Base-by-base conservation (phyloP, 92 coral and sea anemone genomes). In the Porites evermanni region DNA sequence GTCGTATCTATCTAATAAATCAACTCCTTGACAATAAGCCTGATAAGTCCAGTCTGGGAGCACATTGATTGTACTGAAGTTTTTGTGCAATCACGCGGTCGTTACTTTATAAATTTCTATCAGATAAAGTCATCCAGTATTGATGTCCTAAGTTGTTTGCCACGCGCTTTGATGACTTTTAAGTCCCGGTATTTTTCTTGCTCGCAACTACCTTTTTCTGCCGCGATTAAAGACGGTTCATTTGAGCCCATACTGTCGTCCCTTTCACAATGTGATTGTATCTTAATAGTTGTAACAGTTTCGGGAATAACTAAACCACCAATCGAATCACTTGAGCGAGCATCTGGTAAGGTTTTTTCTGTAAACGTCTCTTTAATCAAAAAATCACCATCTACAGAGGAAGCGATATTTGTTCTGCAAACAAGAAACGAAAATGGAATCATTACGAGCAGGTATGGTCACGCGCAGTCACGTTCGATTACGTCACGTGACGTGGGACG, bases 51-150 rank as follows among this genome's bases (percentile, higher is more conserved):
- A 26, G 32, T 26, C 32, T 26, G 32, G 3, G 32, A 26, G 32
- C 2, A 26, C 32, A 26, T 26, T 26, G 32, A 1, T 26, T 26
- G 32, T 26, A 26, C 32, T 26, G 44, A 38, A 4, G 6, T 38
- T 38, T 4, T 38, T 0, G 44, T 38, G 44, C 44, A 38, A 38
- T 56, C 61, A 14, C 61, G 14, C 3, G 0, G 61, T 56, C 3
- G 2, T 56, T 56, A 56, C 61, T 14, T 10, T 56, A 56, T 56
- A 56, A 56, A 56, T 56, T 26, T 16, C 60, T 29, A 61, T 50
- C 26, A 82, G 72, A 82, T 82, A 71, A 82, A 82, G 4, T 82
- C 86, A 64, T 82, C 86, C 18, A 82, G 61, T 58, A 82, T 73
- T 38, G 86, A 82, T 14, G 71, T 29, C 21, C 56, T 71, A 17